Conservation (phyloP, 2,888 invertebrate species). For the Tanytarsus gracilentus region DNA sequence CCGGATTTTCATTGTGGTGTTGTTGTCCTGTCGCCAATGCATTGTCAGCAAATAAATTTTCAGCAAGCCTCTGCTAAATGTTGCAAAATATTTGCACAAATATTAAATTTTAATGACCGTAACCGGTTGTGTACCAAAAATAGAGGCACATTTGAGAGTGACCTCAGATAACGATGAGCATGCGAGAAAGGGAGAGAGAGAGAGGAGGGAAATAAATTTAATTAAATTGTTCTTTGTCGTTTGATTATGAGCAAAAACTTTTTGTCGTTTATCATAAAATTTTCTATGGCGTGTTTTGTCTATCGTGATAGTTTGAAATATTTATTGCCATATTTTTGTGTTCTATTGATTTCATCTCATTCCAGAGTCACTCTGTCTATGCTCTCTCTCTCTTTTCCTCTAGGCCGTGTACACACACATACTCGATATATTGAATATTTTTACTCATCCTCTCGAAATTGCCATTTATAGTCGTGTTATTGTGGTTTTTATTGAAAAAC, state of each 20-base stretch:
- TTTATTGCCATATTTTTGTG: no score
- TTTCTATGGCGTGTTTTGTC: background rate
- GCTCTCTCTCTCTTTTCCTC: no score
- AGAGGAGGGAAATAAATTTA: background rate
- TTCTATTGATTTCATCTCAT: no score
- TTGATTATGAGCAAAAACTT: background rate
- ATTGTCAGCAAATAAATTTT: background rate
- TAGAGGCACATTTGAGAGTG: no score
- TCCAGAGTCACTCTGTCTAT: no score
- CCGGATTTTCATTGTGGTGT: no score
- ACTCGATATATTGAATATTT: no score
- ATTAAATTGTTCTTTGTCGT: background rate
- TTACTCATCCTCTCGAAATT: no score
- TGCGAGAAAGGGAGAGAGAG: background rate
- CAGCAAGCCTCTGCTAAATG: background rate
- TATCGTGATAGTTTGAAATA: background rate
- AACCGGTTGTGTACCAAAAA: background rate
- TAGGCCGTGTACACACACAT: no score
- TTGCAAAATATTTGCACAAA: background rate
- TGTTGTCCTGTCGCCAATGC: no score
- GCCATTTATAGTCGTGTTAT: slow-evolving; percentile 23
- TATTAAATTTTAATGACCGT: slow-evolving; percentile 1
- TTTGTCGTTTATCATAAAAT: background rate
- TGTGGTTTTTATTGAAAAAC: slow-evolving; percentile 27
- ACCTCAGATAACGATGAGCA: no score